phyloP scores from a whole-genome alignment of 2,888 invertebrate species.

The Agrilus cyanescens region DNA sequence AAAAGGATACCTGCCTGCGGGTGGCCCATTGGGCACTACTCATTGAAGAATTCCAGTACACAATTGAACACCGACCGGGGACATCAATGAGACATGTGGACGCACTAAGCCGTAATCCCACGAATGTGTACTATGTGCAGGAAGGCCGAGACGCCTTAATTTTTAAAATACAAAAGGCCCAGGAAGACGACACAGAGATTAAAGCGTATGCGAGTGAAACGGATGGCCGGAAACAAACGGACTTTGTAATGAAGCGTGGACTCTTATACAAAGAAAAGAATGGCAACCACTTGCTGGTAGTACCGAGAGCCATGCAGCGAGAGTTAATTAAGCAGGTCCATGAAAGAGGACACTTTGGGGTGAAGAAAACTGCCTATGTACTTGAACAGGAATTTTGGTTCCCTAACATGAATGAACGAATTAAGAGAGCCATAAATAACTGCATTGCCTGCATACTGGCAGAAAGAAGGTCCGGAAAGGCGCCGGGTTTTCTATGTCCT shows the following conservation, averaged over 20 bases:
- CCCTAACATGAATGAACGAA: slow-evolving; percentile 13
- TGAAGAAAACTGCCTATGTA: slow-evolving; percentile 19
- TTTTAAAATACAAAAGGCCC: no score
- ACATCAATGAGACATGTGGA: neutral
- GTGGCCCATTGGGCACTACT: slow-evolving; percentile 6
- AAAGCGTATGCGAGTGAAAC: no score
- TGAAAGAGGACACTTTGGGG: slow-evolving; percentile 21
- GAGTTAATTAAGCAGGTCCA: slow-evolving; percentile 22
- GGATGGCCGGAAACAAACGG: no score
- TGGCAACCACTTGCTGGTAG: slow-evolving; percentile 13
- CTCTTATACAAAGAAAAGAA: neutral
- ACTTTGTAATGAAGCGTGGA: neutral
- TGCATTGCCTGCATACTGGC: slow-evolving; percentile 17
- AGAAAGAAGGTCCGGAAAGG: slow-evolving; percentile 14
- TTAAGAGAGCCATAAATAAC: neutral
- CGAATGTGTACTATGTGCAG: neutral
- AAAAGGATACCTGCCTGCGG: slow-evolving; percentile 2
- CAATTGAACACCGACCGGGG: slow-evolving; percentile 1
- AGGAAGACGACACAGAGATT: no score
- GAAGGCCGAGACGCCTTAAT: neutral
- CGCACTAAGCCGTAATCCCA: neutral
- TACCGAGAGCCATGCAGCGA: slow-evolving; percentile 22
- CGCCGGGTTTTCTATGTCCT: slow-evolving; percentile 19
- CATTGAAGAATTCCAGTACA: slow-evolving; percentile 2
- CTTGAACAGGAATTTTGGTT: slow-evolving; percentile 17